Evolutionary conservation across 2,113 vertebrate genomes (phyloP), one percentile per base, ranked within the genome.

Genomic region (Ifrita kowaldi): DNA sequence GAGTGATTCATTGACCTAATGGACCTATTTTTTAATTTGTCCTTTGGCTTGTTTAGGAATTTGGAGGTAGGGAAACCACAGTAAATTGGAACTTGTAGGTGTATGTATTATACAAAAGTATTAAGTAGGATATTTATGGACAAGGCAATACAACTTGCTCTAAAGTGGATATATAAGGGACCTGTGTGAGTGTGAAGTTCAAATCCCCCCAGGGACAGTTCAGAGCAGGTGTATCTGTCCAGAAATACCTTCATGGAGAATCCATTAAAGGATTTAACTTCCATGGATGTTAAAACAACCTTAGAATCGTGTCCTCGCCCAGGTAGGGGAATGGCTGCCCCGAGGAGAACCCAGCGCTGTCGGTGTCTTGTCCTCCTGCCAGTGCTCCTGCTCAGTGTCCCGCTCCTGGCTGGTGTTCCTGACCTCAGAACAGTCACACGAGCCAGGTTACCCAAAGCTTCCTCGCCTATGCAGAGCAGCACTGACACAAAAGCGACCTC

Each of bases 301-400:
- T 1, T 18, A 33, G 17, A 5, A 8, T 20, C 35, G 3, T 1
- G 0, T 8, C 6, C 32, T 13, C 6, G 16, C 28, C 7, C 5
- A 13, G 32, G 32, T 2, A 4, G 26, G 46, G n/a, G 46, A 67
- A 9, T 2, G 44, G 39, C 11, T 50, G 49, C 15, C 53, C 35
- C 7, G 2, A 10, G 52, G 39, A 49, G 28, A 49, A 6, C 2
- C 12, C 15, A 7, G 19, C 2, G 28, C 35, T 80, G 68, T 3
- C 1, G 1, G 23, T 3, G 14, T 17, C 24, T 13, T 26, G 4
- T 6, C 44, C 53, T 11, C 4, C 16, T 3, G 2, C 1, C 65
- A 1, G 2, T 8, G 42, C 47, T 23, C 41, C 22, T 30, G 39
- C 60, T 10, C 9, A 2, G 9, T 2, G 28, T 7, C 24, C 35